phyloP scores from a whole-genome alignment of 1,140 invertebrate species.

The Magallana ariakensis region DNA sequence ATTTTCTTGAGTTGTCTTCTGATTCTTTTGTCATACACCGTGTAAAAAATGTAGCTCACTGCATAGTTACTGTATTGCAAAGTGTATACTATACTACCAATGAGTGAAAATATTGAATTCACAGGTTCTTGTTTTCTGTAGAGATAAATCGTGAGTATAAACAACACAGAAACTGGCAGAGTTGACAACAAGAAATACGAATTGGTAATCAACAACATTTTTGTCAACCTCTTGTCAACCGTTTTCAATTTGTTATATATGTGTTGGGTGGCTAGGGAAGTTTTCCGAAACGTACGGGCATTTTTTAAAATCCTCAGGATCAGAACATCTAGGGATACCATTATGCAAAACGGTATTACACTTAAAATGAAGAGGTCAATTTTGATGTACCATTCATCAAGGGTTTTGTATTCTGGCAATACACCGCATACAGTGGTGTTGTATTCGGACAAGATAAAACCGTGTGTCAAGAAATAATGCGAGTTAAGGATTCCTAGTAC shows the following conservation, averaged over 20 bases:
- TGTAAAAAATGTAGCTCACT: slow-evolving; percentile 91
- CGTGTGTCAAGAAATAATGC: slow-evolving; percentile 30
- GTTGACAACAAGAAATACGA: slow-evolving; percentile 67
- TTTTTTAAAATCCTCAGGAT: slow-evolving; percentile 51
- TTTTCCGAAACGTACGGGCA: slow-evolving; percentile 9
- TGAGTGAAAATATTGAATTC: slow-evolving; percentile 63
- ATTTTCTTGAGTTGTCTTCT: slow-evolving; percentile 71
- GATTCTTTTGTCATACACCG: slow-evolving; percentile 90
- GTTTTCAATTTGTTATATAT: background rate
- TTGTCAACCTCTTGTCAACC: slow-evolving; percentile 58
- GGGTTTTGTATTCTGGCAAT: background rate
- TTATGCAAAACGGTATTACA: slow-evolving; percentile 1
- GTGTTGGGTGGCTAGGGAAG: slow-evolving; percentile 41
- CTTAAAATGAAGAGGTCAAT: slow-evolving; percentile 12
- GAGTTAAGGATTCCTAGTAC: background rate
- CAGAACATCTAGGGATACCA: background rate
- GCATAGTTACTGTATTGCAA: slow-evolving; percentile 90
- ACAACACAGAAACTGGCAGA: slow-evolving; percentile 63
- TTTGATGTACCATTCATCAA: slow-evolving; percentile 32
- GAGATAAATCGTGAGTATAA: slow-evolving; percentile 60
- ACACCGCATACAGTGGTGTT: background rate
- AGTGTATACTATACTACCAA: slow-evolving; percentile 82
- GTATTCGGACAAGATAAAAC: background rate
- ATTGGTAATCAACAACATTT: slow-evolving; percentile 63
- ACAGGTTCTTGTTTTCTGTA: background rate